Evolutionary conservation across 1,140 invertebrate species (phyloP).

Genomic region (Wiebesia pumilae): DNA sequence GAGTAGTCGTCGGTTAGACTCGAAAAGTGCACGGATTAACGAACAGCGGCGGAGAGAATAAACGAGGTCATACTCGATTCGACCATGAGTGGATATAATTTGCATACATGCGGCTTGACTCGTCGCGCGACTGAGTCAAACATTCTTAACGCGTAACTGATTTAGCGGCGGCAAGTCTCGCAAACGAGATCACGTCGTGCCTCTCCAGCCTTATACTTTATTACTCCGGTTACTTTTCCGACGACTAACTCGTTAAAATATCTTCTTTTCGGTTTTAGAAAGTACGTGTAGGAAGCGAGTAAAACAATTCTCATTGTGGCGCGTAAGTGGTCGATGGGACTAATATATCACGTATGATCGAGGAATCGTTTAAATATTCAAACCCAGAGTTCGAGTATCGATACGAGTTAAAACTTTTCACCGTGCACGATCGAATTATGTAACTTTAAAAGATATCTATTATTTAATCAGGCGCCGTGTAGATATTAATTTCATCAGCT

Average conservation of each 20-base stretch:
- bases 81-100: conserved; percentile 18
- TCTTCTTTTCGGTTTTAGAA: not conserved
- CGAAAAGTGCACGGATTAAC: conserved; percentile 36
- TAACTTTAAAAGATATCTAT: not conserved
- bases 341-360: too few relatives aligned
- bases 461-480: not conserved
- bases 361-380: not conserved
- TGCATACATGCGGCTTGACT: not conserved
- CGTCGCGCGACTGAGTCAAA: conserved; percentile 21
- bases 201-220: not conserved
- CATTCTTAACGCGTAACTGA: conserved; percentile 45
- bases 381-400: not conserved
- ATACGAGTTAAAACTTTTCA: too few relatives aligned
- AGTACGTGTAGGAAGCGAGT: not conserved
- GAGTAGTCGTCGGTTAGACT: not conserved
- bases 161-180: conserved; percentile 33
- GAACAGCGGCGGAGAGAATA: not conserved
- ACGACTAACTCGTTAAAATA: not conserved
- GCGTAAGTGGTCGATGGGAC: not conserved
- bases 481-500: not conserved
- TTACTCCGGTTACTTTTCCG: not conserved
- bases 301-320: not conserved
- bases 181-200: conserved; percentile 40
- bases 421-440: too few relatives aligned
- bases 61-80: conserved; percentile 35